Conservation (phyloP, 2,113 vertebrate genomes). For the Silurus glanis region DNA sequence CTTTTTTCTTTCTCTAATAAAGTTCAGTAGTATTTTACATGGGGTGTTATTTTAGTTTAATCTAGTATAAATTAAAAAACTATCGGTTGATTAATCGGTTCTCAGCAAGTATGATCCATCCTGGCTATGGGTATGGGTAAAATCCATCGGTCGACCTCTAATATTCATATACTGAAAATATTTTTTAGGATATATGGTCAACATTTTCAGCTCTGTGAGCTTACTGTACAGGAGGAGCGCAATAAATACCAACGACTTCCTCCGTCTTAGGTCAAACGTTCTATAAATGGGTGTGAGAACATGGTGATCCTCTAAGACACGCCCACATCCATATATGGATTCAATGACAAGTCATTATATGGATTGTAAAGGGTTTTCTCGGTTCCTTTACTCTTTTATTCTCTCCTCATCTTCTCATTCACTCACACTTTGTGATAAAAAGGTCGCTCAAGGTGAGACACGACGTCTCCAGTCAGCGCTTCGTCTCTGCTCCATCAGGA, state of each 20-base stretch:
- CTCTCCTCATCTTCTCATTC: not conserved
- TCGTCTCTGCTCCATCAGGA: constrained; percentile 19
- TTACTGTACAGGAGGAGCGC: not conserved
- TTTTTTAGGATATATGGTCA: no score
- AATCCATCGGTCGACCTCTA: no score
- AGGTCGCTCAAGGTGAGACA: constrained; percentile 48
- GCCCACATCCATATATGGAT: not conserved
- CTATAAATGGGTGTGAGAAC: not conserved
- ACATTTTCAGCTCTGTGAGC: not conserved
- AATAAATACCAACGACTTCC: not conserved
- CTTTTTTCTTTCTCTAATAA: no score
- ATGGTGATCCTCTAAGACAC: not conserved
- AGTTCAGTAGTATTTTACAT: no score
- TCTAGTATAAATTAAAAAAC: no score
- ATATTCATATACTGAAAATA: no score
- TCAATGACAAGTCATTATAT: not conserved
- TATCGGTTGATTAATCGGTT: no score
- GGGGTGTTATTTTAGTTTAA: no score
- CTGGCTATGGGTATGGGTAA: no score
- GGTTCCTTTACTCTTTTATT: not conserved
- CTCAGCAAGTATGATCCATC: no score
- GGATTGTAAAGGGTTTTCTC: not conserved
- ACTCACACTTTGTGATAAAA: constrained; percentile 17
- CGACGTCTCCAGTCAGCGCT: constrained; percentile 32
- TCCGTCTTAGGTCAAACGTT: not conserved